Evolutionary conservation across 2,797 vertebrate species (phyloP).

Genomic region (Orientallactaga sibirica): DNA sequence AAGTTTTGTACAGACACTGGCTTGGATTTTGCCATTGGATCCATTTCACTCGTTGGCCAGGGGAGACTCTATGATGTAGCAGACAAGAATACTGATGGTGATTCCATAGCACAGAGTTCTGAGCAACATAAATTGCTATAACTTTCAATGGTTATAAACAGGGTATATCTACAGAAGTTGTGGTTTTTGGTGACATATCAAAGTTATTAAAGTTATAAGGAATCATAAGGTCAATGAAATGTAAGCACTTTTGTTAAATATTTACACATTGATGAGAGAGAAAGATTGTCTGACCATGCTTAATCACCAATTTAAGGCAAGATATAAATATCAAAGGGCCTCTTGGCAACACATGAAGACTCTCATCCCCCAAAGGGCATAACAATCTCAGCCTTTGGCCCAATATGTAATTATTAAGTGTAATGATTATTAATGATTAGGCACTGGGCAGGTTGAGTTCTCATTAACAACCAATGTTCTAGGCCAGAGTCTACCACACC

Average conservation of each 20-base stretch:
- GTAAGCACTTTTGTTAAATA: neutral
- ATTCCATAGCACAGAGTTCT: neutral
- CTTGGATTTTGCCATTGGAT: neutral
- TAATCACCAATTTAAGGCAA: neutral
- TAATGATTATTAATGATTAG: neutral
- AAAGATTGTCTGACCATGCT: neutral
- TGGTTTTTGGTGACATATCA: neutral
- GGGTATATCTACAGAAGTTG: neutral
- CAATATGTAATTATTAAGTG: neutral
- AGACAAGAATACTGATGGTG: neutral
- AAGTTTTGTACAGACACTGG: no score
- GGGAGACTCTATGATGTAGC: no score
- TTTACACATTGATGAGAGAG: neutral
- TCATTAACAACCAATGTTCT: neutral
- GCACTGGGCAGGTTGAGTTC: neutral
- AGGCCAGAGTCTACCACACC: neutral
- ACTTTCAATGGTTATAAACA: neutral
- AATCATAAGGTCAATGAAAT: neutral
- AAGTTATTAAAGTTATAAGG: neutral
- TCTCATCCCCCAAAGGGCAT: neutral
- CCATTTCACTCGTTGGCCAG: neutral
- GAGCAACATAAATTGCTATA: no score
- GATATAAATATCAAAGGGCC: neutral
- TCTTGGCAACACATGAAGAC: neutral
- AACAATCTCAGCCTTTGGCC: neutral